These are phyloP conservation scores for Pelochelys cantorii DNA, from an alignment of 2,797 vertebrate genomes.

Conservation along the genomic window DNA sequence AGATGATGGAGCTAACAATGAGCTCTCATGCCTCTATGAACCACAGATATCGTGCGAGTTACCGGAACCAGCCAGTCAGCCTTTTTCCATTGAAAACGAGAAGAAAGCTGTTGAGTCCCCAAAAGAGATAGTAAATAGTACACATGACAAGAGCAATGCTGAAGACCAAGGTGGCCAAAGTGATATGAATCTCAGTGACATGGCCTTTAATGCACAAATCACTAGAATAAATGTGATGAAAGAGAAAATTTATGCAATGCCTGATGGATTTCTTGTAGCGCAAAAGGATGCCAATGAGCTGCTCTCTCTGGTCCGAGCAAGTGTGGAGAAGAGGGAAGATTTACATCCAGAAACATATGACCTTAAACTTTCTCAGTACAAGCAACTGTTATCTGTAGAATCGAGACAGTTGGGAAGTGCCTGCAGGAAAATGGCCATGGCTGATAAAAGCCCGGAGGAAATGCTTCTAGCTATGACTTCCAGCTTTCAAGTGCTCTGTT, in stretches of 20 bases:
- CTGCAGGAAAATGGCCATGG: constrained; percentile 91
- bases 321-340: constrained; percentile 81
- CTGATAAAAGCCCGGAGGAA: constrained; percentile 92
- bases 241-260: constrained; percentile 90
- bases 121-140: constrained; percentile 57
- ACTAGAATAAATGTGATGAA: constrained; percentile 88
- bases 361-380: constrained; percentile 85
- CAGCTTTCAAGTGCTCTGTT: constrained; percentile 96
- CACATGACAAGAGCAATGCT: constrained; percentile 72
- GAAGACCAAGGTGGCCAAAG: constrained; percentile 67
- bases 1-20: constrained; percentile 78
- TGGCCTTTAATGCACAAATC: constrained; percentile 87
- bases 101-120: constrained; percentile 64
- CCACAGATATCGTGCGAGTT: constrained; percentile 62
- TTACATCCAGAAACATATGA: constrained; percentile 78
- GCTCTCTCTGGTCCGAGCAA: constrained; percentile 87
- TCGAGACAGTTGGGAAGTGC: constrained; percentile 91
- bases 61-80: constrained; percentile 50
- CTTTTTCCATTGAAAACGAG: constrained; percentile 48
- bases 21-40: constrained; percentile 76
- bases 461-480: constrained; percentile 92
- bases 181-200: constrained; percentile 76
- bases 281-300: constrained; percentile 93
- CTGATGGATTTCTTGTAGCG: constrained; percentile 90
- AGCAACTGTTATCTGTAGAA: constrained; percentile 90